Evolutionary conservation across 2,797 vertebrate species (phyloP).

Genomic region (Sebastes jordani): DNA sequence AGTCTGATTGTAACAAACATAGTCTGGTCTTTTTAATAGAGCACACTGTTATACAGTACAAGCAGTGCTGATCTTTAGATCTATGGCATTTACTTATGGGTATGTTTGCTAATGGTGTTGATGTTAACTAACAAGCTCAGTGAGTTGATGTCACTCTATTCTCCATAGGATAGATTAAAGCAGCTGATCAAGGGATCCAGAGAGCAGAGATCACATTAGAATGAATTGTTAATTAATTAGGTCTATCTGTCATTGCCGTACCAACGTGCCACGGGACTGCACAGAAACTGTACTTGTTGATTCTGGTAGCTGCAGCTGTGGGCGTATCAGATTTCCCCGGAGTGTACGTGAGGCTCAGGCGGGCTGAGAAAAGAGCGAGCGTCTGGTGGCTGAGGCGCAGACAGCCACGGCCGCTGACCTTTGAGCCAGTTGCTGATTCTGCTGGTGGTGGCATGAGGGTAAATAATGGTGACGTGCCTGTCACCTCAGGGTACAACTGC

Average conservation of each 20-base stretch:
- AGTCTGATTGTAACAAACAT: neutral
- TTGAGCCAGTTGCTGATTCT: constrained; percentile 72
- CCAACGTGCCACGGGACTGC: neutral
- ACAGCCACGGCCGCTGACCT: constrained; percentile 67
- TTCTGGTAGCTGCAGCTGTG: constrained; percentile 69
- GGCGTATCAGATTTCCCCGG: constrained; percentile 63
- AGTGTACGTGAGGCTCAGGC: constrained; percentile 33
- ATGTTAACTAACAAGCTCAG: constrained; percentile 20
- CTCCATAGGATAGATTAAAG: constrained; percentile 33
- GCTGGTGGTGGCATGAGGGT: constrained; percentile 61
- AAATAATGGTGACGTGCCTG: constrained; percentile 74
- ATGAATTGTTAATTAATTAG: constrained; percentile 53
- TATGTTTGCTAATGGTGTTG: constrained; percentile 5
- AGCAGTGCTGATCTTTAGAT: neutral
- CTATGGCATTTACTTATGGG: neutral
- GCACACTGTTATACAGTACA: neutral
- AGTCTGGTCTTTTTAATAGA: neutral
- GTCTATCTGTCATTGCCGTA: constrained; percentile 42
- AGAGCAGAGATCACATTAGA: constrained; percentile 39
- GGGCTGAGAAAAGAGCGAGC: constrained; percentile 50
- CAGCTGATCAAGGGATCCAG: constrained; percentile 30
- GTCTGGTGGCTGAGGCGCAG: constrained; percentile 50
- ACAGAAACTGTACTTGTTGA: constrained; percentile 45
- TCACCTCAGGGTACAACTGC: constrained; percentile 74
- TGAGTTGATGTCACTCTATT: constrained; percentile 22